Conservation (phyloP, 2,888 invertebrate species). For the Acrobasis repandana region DNA sequence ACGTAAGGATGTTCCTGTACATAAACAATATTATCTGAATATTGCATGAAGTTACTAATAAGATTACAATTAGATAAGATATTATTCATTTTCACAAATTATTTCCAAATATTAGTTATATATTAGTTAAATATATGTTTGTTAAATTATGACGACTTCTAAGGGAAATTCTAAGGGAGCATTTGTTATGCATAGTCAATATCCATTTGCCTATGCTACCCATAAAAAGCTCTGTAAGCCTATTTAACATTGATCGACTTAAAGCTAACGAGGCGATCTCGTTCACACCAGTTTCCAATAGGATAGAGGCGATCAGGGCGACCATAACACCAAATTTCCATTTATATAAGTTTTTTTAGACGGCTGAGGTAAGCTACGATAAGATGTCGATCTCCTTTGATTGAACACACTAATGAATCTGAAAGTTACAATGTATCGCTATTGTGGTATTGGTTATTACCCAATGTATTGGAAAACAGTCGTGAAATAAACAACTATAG, state of each 20-base stretch:
- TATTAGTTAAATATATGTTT: too few relatives aligned
- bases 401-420: not conserved
- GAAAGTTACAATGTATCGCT: not conserved
- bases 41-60: too few relatives aligned
- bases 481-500: too few relatives aligned
- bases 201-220: constrained; percentile 3
- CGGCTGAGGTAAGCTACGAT: not conserved
- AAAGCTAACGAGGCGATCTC: constrained; percentile 1
- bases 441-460: too few relatives aligned
- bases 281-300: constrained; percentile 18
- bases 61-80: too few relatives aligned
- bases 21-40: too few relatives aligned
- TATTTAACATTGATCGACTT: constrained; percentile 4
- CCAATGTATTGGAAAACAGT: too few relatives aligned
- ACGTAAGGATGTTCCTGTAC: too few relatives aligned
- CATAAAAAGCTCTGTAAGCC: constrained; percentile 15
- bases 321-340: constrained; percentile 4
- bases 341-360: constrained; percentile 13
- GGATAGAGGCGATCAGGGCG: constrained; percentile 7
- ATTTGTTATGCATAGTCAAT: not conserved
- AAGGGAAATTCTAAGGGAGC: too few relatives aligned
- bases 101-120: too few relatives aligned
- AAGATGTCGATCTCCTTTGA: not conserved
- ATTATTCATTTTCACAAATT: too few relatives aligned
- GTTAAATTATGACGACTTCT: too few relatives aligned